phyloP scores from a whole-genome alignment of 2,113 vertebrate genomes.

The Plotosus lineatus region DNA sequence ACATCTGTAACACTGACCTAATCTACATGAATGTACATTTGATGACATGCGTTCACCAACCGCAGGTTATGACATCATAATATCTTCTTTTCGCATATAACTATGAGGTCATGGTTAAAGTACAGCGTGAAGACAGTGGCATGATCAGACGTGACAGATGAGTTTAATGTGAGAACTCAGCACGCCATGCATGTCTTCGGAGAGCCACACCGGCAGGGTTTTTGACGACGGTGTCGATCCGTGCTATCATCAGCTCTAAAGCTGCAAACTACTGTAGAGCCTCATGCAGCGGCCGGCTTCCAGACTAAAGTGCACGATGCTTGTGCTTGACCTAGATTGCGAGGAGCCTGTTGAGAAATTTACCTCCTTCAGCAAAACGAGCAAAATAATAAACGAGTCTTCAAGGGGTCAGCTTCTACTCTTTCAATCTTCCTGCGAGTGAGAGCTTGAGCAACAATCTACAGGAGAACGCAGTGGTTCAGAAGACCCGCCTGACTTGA shows the following conservation, averaged over 20 bases:
- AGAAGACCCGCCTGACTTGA: slow-evolving; percentile 6
- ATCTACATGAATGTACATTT: too few species aligned
- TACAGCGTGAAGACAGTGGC: not conserved
- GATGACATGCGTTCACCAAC: not conserved
- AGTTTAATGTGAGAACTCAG: not conserved
- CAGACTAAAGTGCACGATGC: not conserved
- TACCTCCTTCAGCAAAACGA: not conserved
- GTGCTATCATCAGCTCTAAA: not conserved
- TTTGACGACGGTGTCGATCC: not conserved
- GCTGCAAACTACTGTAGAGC: not conserved
- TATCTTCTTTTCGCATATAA: too few species aligned
- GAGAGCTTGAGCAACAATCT: not conserved
- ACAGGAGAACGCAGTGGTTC: not conserved
- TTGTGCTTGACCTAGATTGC: not conserved
- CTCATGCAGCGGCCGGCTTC: not conserved
- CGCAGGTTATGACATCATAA: not conserved
- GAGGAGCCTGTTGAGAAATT: not conserved
- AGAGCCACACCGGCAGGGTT: not conserved
- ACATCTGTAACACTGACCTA: too few species aligned
- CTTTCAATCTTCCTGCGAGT: not conserved
- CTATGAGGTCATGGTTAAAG: not conserved
- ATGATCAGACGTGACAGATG: not conserved
- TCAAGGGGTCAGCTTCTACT: not conserved
- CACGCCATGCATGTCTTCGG: too few species aligned
- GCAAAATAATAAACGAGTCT: slow-evolving; percentile 15